Base-by-base conservation (phyloP, 2,797 vertebrate genomes). In the Semaprochilodus insignis region DNA sequence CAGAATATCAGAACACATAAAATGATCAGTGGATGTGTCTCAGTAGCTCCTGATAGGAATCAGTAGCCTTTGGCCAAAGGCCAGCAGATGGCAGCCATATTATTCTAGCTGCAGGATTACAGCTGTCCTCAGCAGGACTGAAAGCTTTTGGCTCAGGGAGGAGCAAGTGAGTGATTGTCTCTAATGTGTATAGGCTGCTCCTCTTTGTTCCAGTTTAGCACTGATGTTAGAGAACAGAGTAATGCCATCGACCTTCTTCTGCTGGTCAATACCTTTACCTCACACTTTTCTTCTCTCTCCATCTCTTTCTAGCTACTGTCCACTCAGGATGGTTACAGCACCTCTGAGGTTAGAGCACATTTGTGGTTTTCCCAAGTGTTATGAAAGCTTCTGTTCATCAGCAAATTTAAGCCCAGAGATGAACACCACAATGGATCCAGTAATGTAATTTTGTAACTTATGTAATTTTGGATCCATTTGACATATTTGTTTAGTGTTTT, bases 321-420 rank as follows among this genome's bases (percentile, higher is more conserved):
- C 92, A 97, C 96, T 88, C 97, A 95, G 94, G 97, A 99, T 89
- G 96, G 96, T 93, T 97, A 96, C 97, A 97, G 97, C 92, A 95
- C 96, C 73, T 96, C 95, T 70, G 97, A 99, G 96, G 98, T 99
- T 97, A 96, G 97, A 94, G 81, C 86, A 94, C 86, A 89, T 88
- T 86, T 71, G 67, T 67, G 77, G 27, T 84, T 81, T 74, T 78
- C 62, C 11, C 72, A 62, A 81, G 81, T 85, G 69, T 84, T 85
- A 69, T 82, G 62, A 59, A 83, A 83, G 57, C 59, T 62, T 74
- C 67, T 81, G 66, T 31, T 75, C 55, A 77, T 77, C 51, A 55
- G 66, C 66, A 85, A 34, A 65, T 78, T 81, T 31, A 80, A 80
- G 67, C 59, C 31, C 34, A 52, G 55, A 74, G 51, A 54, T 65